These are phyloP conservation scores for Sardinella longiceps DNA, from an alignment of 2,797 vertebrate genomes.

Conservation along the genomic window DNA sequence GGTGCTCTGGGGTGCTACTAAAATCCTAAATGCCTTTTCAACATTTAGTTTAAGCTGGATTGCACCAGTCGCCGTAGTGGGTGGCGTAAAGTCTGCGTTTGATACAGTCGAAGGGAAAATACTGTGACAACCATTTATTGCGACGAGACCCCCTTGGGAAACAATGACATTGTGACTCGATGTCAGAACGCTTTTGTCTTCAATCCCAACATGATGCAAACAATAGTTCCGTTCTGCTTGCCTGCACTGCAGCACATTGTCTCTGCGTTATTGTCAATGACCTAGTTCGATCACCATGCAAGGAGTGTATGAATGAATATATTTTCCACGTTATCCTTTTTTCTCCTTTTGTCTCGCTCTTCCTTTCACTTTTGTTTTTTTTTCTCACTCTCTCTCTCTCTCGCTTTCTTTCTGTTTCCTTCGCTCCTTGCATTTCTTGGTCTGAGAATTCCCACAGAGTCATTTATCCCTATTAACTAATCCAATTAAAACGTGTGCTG, in stretches of 20 bases:
- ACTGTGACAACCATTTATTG: slow-evolving; percentile 25
- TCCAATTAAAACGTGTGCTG: slow-evolving; percentile 55
- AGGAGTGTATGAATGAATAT: not conserved
- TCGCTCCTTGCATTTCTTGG: not conserved
- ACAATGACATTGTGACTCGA: slow-evolving; percentile 17
- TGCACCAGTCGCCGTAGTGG: not conserved
- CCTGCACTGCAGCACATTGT: not conserved
- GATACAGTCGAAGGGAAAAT: slow-evolving; percentile 8
- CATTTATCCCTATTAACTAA: slow-evolving; percentile 58
- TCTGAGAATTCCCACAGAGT: slow-evolving; percentile 38
- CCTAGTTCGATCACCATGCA: slow-evolving; percentile 21
- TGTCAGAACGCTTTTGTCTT: not conserved
- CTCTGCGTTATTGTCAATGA: slow-evolving; percentile 12
- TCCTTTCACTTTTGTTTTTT: not conserved
- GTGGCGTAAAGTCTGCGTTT: not conserved
- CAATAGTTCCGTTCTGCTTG: slow-evolving; percentile 11
- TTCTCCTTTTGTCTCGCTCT: not conserved
- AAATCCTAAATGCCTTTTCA: not conserved
- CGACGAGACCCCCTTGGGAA: not conserved
- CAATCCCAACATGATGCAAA: slow-evolving; percentile 14
- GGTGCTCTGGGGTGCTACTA: not conserved
- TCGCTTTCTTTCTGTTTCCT: not conserved
- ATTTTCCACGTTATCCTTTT: not conserved
- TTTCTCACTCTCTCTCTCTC: not conserved
- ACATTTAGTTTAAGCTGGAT: not conserved